Evolutionary conservation across 1,140 invertebrate genomes (phyloP).

Genomic region (Drosophila equinoxialis): DNA sequence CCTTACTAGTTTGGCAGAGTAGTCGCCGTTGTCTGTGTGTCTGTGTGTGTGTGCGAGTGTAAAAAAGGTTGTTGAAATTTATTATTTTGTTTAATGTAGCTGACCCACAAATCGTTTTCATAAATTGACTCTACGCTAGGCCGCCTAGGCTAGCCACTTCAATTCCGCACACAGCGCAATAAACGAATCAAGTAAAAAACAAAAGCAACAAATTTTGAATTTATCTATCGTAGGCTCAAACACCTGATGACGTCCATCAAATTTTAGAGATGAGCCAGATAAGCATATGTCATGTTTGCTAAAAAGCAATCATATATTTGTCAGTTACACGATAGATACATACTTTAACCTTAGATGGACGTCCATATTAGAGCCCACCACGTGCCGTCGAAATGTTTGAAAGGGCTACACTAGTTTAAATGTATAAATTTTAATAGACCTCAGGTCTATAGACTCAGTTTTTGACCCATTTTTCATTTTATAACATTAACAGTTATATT

Average conservation of each 20-base stretch:
- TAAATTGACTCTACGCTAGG: slow-evolving; percentile 44
- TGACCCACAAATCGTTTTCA: slow-evolving; percentile 72
- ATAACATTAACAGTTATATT: no score
- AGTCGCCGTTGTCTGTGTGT: no score
- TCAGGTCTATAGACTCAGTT: no score
- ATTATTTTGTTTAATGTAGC: slow-evolving; percentile 46
- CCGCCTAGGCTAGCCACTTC: slow-evolving; percentile 60
- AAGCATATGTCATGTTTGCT: not conserved
- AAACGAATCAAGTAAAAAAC: slow-evolving; percentile 40
- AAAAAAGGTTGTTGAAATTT: slow-evolving; percentile 61
- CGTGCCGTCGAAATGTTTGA: no score
- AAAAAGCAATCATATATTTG: not conserved
- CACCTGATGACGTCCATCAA: slow-evolving; percentile 48
- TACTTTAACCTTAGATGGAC: no score
- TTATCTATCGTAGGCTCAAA: slow-evolving; percentile 8
- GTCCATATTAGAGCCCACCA: no score
- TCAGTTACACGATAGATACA: no score
- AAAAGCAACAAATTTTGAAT: slow-evolving; percentile 2
- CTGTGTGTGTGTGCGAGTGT: not conserved
- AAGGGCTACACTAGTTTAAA: no score
- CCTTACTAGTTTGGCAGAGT: slow-evolving; percentile 53
- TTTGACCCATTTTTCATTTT: no score
- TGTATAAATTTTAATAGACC: no score
- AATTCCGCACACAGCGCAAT: slow-evolving; percentile 64
- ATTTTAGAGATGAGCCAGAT: slow-evolving; percentile 32